A percentile compares a stretch with the other conserved stretches of the same genome.
Evolutionary conservation across 2,797 vertebrate genomes (phyloP).

Genomic region (Thamnophis elegans): DNA sequence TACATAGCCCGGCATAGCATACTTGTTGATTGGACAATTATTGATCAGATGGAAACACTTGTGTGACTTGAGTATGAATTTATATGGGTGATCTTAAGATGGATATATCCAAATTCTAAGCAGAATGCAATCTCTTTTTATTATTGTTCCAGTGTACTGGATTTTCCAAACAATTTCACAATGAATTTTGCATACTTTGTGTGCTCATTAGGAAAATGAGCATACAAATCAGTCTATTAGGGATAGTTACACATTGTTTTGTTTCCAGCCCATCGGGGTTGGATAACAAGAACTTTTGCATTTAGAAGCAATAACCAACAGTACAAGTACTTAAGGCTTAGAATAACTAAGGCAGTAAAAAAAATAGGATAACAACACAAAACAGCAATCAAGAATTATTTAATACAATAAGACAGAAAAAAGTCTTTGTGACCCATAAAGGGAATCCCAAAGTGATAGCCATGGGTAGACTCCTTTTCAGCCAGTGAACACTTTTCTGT

Average conservation of each 20-base stretch:
- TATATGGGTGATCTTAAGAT: neutral
- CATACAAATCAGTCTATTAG: neutral
- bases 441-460: neutral
- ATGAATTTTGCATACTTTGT: neutral
- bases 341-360: neutral
- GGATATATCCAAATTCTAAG: neutral
- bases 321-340: neutral
- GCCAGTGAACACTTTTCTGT: neutral
- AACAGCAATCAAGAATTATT: neutral
- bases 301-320: neutral
- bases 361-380: neutral
- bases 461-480: neutral
- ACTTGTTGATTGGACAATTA: neutral
- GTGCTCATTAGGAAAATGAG: neutral
- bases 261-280: neutral
- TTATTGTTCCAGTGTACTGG: neutral
- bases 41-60: neutral
- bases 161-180: neutral
- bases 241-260: neutral
- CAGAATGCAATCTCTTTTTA: neutral
- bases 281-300: neutral
- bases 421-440: neutral
- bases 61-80: neutral
- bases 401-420: neutral
- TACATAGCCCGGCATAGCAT: neutral